Base-by-base conservation (phyloP, 2,113 vertebrate genomes). In the Micromys minutus region DNA sequence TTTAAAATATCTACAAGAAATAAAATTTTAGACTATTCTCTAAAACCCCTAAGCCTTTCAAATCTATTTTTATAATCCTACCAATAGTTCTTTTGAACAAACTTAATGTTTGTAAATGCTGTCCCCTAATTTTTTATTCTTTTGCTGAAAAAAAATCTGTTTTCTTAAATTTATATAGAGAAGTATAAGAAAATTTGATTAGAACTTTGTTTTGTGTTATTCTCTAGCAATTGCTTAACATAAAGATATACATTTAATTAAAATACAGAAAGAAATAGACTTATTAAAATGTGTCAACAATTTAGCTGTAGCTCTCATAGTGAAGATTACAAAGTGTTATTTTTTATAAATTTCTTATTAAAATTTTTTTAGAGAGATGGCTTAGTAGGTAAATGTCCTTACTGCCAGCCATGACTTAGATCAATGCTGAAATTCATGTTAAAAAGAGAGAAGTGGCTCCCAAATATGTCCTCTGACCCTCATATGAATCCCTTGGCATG, bases 251-350 rank as follows among this genome's bases (percentile, higher is more conserved):
- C 11, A 84, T 93, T 84, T 42, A 90, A 79, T 71, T 42, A 61
- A 34, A 77, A 71, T 50, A 94, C 84, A 72, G 24, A 84, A 79
- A 63, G 55, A 88, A 80, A 36, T 69, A 45, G 12, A 19, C 2
- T 85, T 17, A 84, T 74, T 89, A 92, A 90, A 50, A 59, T 31
- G 34, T 39, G 0, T 52, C 47, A 69, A 31, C 84, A 90, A 88
- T 67, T 75, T 87, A 85, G 34, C n/a, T 65, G 8, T 0, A 39
- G 1, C 1, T 90, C 29, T 96, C 10, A 67, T 63, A 84, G 76
- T 3, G 84, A 59, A 80, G 69, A 67, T 10, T 80, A 71, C 7
- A 85, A 90, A 47, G 1, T 15, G 3, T 74, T 90, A 12, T 5
- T 42, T 83, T 24, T 42, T 59, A 7, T 2, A 10, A 87, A 69